These are phyloP conservation scores for Aporophyla nigra DNA, from an alignment of 2,888 invertebrate genomes.

Conservation along the genomic window DNA sequence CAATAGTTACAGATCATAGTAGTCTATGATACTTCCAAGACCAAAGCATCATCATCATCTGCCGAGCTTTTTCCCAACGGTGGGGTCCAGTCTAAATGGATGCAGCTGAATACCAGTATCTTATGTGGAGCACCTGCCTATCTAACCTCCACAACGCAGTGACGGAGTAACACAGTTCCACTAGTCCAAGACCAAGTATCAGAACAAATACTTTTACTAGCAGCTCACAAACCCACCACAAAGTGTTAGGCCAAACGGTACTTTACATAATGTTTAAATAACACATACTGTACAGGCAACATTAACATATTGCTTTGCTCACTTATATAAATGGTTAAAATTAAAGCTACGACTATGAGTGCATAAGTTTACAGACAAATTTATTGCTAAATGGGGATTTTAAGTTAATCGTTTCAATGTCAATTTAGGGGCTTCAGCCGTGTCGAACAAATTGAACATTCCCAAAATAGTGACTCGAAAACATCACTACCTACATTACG, in stretches of 20 bases:
- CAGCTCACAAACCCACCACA: background rate
- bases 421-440: conserved; percentile 6
- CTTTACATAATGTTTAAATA: background rate
- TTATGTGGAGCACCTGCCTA: no score
- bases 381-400: background rate
- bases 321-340: background rate
- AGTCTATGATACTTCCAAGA: background rate
- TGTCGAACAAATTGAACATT: conserved; percentile 22
- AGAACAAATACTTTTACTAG: background rate
- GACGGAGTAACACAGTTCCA: no score
- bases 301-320: background rate
- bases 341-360: background rate
- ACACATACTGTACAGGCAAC: background rate
- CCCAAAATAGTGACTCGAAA: conserved; percentile 50
- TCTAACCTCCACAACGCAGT: no score
- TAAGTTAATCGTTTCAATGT: conserved; percentile 4
- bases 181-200: background rate
- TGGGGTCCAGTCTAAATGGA: no score
- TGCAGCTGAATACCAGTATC: no score
- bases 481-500: conserved; percentile 30
- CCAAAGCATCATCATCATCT: no score
- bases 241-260: background rate
- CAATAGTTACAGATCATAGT: background rate
- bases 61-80: no score
- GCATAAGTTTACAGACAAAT: background rate